Evolutionary conservation across 2,888 invertebrate genomes (phyloP).

Genomic region (Diaperis boleti): DNA sequence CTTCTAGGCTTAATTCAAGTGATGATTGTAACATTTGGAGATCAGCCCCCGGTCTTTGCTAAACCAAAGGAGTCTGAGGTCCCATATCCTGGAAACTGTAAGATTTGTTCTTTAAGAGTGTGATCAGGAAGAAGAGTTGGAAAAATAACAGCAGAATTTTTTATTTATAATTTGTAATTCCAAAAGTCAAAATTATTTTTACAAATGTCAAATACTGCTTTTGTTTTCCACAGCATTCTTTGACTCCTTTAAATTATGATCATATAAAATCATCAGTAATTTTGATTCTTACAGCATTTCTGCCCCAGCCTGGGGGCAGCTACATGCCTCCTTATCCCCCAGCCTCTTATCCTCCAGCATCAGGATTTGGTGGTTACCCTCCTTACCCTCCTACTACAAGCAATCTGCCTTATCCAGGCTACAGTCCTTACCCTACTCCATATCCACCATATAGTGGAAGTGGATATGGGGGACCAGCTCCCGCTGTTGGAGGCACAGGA

Average conservation of each 20-base stretch:
- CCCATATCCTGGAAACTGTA: constrained; percentile 71
- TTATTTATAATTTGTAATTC: too few species aligned
- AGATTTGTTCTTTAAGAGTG: constrained; percentile 50
- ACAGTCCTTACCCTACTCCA: constrained; percentile 48
- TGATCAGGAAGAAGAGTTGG: too few species aligned
- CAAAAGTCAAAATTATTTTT: too few species aligned
- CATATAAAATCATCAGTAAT: too few species aligned
- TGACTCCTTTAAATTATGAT: too few species aligned
- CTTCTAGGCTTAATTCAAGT: constrained; percentile 89
- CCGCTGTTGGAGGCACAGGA: constrained; percentile 70
- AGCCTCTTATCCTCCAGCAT: constrained; percentile 42
- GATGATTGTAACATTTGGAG: constrained; percentile 93
- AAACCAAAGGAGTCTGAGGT: constrained; percentile 70
- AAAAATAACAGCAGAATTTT: neutral
- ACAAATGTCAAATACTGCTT: too few species aligned
- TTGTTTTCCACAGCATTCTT: too few species aligned
- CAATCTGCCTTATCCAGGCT: constrained; percentile 49
- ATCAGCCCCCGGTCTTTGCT: constrained; percentile 93
- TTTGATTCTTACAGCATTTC: constrained; percentile 60
- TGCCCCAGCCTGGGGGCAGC: constrained; percentile 63
- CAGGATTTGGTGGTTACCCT: constrained; percentile 40
- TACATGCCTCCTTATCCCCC: constrained; percentile 54
- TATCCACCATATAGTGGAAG: constrained; percentile 48
- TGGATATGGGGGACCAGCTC: constrained; percentile 55
- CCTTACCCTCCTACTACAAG: constrained; percentile 46